Conservation (phyloP, 2,113 vertebrate species). For the Phrynosoma platyrhinos region DNA sequence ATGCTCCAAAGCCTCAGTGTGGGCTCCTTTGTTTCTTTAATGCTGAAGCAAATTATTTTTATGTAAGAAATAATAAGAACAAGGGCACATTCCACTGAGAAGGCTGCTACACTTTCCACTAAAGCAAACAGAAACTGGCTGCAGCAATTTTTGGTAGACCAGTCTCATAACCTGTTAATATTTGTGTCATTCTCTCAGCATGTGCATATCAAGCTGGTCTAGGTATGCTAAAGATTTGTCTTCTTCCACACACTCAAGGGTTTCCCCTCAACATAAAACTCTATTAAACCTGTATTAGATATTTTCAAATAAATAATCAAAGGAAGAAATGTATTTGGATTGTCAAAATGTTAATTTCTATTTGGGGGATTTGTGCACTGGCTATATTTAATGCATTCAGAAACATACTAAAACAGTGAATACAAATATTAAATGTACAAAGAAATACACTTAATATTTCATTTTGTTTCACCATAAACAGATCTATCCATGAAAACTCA, state of each 20-base stretch:
- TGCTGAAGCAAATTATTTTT: conserved; percentile 42
- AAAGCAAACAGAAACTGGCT: not conserved
- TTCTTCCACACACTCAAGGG: not conserved
- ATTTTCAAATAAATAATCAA: conserved; percentile 50
- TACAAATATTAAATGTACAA: conserved; percentile 78
- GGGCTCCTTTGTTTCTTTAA: conserved; percentile 36
- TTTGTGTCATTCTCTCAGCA: not conserved
- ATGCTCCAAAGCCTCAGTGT: conserved; percentile 51
- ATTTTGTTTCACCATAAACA: conserved; percentile 57
- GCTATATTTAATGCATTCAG: conserved; percentile 70
- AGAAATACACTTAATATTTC: conserved; percentile 76
- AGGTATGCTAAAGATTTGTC: conserved; percentile 4
- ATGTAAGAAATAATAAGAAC: conserved; percentile 37
- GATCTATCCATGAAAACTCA: conserved; percentile 54
- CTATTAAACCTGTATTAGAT: conserved; percentile 20
- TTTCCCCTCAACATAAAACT: not conserved
- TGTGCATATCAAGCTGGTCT: not conserved
- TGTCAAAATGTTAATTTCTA: conserved; percentile 61
- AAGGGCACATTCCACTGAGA: not conserved
- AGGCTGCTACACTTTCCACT: not conserved
- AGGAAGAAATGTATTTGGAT: conserved; percentile 62
- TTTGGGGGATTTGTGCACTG: conserved; percentile 56
- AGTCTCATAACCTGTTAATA: not conserved
- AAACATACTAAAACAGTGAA: conserved; percentile 68
- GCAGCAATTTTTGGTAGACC: not conserved